Percentiles rank a stretch among this genome's conserved stretches.
Conservation (phyloP, 1,140 invertebrate genomes). For the Sesamia nonagrioides region DNA sequence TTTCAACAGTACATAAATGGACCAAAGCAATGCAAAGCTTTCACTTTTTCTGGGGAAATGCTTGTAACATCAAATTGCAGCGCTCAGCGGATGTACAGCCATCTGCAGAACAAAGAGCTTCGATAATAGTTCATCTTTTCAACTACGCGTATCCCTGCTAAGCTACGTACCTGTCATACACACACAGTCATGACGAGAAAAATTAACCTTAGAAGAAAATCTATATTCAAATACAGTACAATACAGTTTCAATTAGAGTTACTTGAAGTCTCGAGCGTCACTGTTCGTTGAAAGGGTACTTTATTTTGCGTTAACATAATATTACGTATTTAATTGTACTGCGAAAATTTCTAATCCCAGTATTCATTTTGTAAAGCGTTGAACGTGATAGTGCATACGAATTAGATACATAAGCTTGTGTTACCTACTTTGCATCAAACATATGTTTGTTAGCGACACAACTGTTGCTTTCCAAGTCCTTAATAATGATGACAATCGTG, state of each 20-base stretch:
- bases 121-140: background rate
- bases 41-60: background rate
- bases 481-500: slow-evolving; percentile 35
- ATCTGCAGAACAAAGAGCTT: slow-evolving; percentile 10
- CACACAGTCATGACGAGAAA: too few species aligned
- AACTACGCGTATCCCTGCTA: background rate
- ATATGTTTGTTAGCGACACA: background rate
- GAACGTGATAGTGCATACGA: slow-evolving; percentile 29
- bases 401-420: background rate
- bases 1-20: background rate
- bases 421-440: background rate
- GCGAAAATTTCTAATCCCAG: background rate
- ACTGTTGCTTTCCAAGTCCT: slow-evolving; percentile 4
- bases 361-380: slow-evolving; percentile 3
- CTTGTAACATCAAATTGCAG: background rate
- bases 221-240: background rate
- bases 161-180: background rate
- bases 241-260: background rate
- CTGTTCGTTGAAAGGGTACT: background rate
- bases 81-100: background rate
- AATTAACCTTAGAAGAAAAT: background rate
- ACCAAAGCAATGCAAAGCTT: background rate
- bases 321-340: slow-evolving; percentile 11
- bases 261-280: background rate
- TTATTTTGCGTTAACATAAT: slow-evolving; percentile 16